Evolutionary conservation across 2,888 invertebrate species (phyloP).

Genomic region (Leptogaster cylindrica): DNA sequence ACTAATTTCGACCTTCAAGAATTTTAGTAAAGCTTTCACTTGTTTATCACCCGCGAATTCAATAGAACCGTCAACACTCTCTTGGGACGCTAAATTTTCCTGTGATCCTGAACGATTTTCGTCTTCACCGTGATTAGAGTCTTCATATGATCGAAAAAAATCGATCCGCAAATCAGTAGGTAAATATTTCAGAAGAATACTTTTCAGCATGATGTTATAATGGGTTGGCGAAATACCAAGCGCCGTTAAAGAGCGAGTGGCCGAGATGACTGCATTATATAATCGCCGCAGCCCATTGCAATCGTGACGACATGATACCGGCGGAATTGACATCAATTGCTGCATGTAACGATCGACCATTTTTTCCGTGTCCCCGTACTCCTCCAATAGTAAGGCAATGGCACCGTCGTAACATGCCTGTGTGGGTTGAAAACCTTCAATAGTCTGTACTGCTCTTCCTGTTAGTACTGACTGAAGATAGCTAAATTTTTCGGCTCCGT

Average conservation of each 20-base stretch:
- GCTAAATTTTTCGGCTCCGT: neutral
- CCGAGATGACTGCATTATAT: neutral
- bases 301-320: neutral
- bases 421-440: neutral
- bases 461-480: neutral
- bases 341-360: neutral
- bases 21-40: constrained; percentile 6
- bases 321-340: neutral
- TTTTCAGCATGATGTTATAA: constrained; percentile 4
- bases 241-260: neutral
- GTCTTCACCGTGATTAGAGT: neutral
- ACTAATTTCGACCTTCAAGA: constrained; percentile 11
- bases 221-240: neutral
- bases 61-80: neutral
- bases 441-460: neutral
- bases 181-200: constrained; percentile 30
- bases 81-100: no score
- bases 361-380: neutral
- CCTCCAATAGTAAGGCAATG: neutral
- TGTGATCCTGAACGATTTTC: no score
- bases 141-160: constrained; percentile 15
- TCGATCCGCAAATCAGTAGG: constrained; percentile 17
- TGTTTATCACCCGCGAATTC: neutral
- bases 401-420: neutral
- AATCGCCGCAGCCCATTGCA: neutral